Evolutionary conservation across 2,888 invertebrate genomes (phyloP), one percentile per base, ranked within the genome.

Genomic region (Tenthredo scrophulariae): DNA sequence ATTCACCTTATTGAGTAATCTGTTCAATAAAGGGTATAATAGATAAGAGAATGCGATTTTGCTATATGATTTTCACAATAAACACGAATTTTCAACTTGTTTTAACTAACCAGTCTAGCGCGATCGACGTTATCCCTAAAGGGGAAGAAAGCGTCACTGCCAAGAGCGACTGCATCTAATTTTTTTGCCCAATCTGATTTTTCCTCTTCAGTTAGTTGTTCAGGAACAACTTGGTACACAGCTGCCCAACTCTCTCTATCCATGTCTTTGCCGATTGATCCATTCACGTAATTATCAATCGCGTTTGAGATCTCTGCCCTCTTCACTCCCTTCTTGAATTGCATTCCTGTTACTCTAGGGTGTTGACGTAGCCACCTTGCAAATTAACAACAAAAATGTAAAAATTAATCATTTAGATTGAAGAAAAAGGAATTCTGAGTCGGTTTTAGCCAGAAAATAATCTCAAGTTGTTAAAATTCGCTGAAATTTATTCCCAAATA

Each of bases 61-160:
- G 74, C 79, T 58, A 82, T 70, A 72, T 54, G 22, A 2, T 65
- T 84, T 70, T 29, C 0, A 67, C 84, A 83, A 15, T 74, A 50
- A 33, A 15, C 15, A 46, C 10, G 54, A 54, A 77, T 77, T 43
- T 22, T 15, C 13, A 26, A 54, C 43, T 10, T 43, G 1, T 58
- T 40, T 58, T 58, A 85, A 89, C 93, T 91, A 91, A 98, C 98
- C 96, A 97, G 96, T 88, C 95, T 95, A 75, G 99, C 98, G 87
- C 99, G 95, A 92, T 99, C 99, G 85, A 99, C 97, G 91, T 99
- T 99, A 92, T 99, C 99, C 88, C 99, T 95, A 95, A 99, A 99
- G 43, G 99, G 99, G 94, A 99, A 99, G 95, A 99, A 99, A 0
- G 99, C 99, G 94, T 99, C 99, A 0, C 99, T 99, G 22, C 97